Percentiles rank a stretch among this genome's conserved stretches.
These are phyloP conservation scores for Anoura caudifer DNA, from an alignment of 2,113 vertebrate genomes.

Conservation along the genomic window DNA sequence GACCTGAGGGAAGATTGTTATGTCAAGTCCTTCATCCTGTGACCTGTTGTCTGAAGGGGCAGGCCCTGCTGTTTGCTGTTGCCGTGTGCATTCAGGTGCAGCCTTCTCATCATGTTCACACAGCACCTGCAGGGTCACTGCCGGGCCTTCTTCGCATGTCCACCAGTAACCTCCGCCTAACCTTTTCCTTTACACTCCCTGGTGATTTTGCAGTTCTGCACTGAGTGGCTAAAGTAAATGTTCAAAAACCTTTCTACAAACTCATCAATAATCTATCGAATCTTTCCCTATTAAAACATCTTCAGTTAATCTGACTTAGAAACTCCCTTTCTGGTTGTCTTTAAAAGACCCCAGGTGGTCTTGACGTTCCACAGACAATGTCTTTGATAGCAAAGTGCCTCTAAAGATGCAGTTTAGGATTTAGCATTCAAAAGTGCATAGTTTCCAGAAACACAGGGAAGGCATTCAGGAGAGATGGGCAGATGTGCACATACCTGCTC, in stretches of 20 bases:
- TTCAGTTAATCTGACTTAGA: not conserved
- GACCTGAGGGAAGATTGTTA: not conserved
- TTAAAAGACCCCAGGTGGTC: not conserved
- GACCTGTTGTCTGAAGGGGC: not conserved
- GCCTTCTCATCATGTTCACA: not conserved
- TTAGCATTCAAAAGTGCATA: not conserved
- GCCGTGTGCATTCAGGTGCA: rapidly evolving
- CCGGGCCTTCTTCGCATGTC: not conserved
- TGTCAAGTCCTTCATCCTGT: not conserved
- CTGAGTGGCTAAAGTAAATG: not conserved
- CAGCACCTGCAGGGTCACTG: not conserved
- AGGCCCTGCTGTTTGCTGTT: not conserved
- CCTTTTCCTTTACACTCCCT: not conserved
- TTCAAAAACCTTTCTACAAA: not conserved
- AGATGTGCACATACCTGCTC: not conserved
- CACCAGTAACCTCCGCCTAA: not conserved
- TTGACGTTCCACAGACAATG: not conserved
- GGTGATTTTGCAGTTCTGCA: not conserved
- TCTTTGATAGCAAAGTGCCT: not conserved
- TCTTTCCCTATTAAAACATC: not conserved
- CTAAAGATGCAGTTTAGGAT: not conserved
- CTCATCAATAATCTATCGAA: not conserved
- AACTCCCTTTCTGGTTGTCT: not conserved
- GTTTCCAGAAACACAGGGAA: not conserved
- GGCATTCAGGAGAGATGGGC: not conserved